phyloP scores from a whole-genome alignment of 2,797 vertebrate genomes.

The Enteromius argenteus region DNA sequence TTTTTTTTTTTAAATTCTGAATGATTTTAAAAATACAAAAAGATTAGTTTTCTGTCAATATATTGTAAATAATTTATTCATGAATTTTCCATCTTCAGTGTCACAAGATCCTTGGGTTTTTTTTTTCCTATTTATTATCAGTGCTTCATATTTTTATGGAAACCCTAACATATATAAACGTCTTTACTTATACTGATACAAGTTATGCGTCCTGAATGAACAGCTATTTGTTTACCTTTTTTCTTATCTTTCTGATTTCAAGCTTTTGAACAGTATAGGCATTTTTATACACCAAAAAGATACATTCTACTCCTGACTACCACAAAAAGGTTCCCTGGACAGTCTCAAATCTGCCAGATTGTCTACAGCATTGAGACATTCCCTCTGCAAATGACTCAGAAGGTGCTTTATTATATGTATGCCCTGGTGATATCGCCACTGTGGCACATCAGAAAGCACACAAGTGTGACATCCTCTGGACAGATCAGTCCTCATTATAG shows the following conservation, averaged over 20 bases:
- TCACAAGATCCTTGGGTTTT: not conserved
- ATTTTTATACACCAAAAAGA: not conserved
- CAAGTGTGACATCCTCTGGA: not conserved
- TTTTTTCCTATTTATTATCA: too few relatives aligned
- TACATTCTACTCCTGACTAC: not conserved
- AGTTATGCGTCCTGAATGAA: not conserved
- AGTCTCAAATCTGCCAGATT: not conserved
- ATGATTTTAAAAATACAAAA: too few relatives aligned
- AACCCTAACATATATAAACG: not conserved
- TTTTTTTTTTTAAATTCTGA: not conserved
- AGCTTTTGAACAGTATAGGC: not conserved
- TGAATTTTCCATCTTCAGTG: not conserved
- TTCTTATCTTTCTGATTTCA: not conserved
- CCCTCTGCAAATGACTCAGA: not conserved
- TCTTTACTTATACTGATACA: not conserved
- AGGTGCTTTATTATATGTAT: not conserved
- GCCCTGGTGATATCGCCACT: not conserved
- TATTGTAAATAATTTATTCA: not conserved
- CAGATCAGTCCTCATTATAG: not conserved
- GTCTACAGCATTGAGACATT: not conserved
- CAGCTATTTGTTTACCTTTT: not conserved
- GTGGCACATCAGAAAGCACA: not conserved
- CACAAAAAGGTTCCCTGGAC: not conserved
- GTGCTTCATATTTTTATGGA: not conserved
- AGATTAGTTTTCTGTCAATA: not conserved